These are phyloP conservation scores for Acrocyrtus sp. DNA, from an alignment of 2,888 invertebrate genomes.

Conservation along the genomic window DNA sequence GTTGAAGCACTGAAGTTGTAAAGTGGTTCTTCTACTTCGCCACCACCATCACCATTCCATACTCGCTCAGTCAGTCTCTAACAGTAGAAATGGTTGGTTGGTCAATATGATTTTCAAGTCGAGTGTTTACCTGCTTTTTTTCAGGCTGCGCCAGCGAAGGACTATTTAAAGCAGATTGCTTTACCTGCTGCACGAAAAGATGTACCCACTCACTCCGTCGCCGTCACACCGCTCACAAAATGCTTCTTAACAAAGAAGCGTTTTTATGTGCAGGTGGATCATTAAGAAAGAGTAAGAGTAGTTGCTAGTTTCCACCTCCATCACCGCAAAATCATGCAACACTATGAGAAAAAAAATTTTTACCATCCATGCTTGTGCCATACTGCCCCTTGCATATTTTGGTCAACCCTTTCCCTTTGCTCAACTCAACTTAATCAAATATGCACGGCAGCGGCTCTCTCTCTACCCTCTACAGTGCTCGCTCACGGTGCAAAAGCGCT, in stretches of 20 bases:
- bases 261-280: neutral
- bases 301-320: neutral
- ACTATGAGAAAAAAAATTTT: neutral
- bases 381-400: neutral
- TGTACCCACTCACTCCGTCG: too few relatives aligned
- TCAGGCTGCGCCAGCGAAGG: too few relatives aligned
- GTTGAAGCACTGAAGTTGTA: too few relatives aligned
- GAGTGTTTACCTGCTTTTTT: neutral
- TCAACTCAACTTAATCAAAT: neutral
- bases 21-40: neutral
- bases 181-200: too few relatives aligned
- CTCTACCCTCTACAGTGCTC: neutral
- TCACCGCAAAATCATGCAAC: neutral
- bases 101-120: slow-evolving; percentile 24
- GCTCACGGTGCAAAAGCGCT: too few relatives aligned
- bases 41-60: neutral
- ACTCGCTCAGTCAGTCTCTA: too few relatives aligned
- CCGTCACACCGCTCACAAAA: too few relatives aligned
- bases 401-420: neutral
- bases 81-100: slow-evolving; percentile 13
- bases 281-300: too few relatives aligned
- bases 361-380: neutral
- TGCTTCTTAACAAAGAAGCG: neutral
- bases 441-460: neutral
- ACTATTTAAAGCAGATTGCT: too few relatives aligned